phyloP scores from a whole-genome alignment of 2,113 vertebrate genomes.

The Eira barbara region DNA sequence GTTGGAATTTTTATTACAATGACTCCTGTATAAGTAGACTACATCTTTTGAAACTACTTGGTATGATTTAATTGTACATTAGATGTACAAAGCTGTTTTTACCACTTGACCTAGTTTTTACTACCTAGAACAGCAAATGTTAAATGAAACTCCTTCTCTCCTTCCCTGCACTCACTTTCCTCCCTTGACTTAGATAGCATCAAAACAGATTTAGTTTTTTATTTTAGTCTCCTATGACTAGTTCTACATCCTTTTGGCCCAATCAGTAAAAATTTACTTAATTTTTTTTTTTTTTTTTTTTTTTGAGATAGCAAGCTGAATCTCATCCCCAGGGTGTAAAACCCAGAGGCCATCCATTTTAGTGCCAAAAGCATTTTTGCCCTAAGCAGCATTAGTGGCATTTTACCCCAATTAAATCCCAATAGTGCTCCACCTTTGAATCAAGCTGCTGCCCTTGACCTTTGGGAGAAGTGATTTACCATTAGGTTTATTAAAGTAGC shows the following conservation, averaged over 20 bases:
- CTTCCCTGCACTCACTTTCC: background rate
- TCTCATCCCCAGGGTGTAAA: constrained; percentile 46
- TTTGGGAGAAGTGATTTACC: constrained; percentile 73
- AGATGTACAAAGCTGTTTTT: background rate
- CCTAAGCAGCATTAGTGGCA: constrained; percentile 53
- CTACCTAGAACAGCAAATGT: background rate
- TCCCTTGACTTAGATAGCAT: background rate
- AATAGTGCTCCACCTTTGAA: constrained; percentile 74
- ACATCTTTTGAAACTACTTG: constrained; percentile 51
- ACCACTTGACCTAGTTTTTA: background rate
- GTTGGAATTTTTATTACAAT: constrained; percentile 27
- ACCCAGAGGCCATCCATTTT: constrained; percentile 28
- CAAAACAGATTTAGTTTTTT: constrained; percentile 46
- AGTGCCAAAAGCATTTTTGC: constrained; percentile 45
- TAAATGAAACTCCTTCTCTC: background rate
- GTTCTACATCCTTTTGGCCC: background rate
- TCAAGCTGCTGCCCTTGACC: constrained; percentile 78
- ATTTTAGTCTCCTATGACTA: constrained; percentile 48
- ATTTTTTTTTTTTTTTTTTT: background rate
- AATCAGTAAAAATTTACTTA: constrained; percentile 43
- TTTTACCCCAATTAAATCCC: constrained; percentile 77
- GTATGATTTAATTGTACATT: background rate
- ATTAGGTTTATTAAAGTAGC: constrained; percentile 75
- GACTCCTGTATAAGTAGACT: constrained; percentile 45
- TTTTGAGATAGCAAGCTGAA: constrained; percentile 39